Evolutionary conservation across 2,888 invertebrate genomes (phyloP), one percentile per base, ranked within the genome.

Genomic region (Drosophila falleni): DNA sequence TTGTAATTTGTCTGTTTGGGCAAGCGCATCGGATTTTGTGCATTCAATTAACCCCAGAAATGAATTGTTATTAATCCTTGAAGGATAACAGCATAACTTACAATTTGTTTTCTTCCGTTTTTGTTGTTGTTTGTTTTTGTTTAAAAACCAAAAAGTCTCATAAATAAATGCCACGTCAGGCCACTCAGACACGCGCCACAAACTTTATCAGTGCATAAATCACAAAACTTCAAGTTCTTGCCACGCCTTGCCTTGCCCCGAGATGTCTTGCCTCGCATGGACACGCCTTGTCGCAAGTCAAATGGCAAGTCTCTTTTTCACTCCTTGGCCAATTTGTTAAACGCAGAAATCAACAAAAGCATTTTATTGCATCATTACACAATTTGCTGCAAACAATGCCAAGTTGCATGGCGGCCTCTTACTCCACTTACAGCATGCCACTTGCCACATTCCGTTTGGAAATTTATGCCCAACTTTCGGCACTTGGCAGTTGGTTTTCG

Each of bases 301-400:
- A 54, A 47, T 13, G 55, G 39, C 73, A 56, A 44, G 59, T 46
- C 66, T 33, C 58, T 58, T 26, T 54, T n/a, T 44, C 31, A 16
- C 29, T 39, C 41, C 42, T 26, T 35, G 61, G 35, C 58, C 62
- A 81, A 80, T 81, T 85, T 82, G 87, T 82, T 71, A 74, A 71
- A 47, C 74, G 69, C 72, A 65, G 70, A 60, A 69, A 71, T 79
- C 78, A 84, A 69, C 71, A 65, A 54, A 77, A 69, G 49, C 71
- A 60, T 74, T 78, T 67, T 62, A 81, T 75, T 78, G 81, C 89
- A 74, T 87, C 85, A 87, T 87, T 85, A 83, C 74, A 60, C 83
- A 80, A 84, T 82, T 75, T 71, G 37, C 50, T 49, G 65, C 72
- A 68, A 71, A 59, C 61, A 58, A 63, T 50, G 15, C 55, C 49